A percentile compares a stretch with the other conserved stretches of the same genome.
Evolutionary conservation across 2,797 vertebrate genomes (phyloP).

Genomic region (Malurus leucopterus): DNA sequence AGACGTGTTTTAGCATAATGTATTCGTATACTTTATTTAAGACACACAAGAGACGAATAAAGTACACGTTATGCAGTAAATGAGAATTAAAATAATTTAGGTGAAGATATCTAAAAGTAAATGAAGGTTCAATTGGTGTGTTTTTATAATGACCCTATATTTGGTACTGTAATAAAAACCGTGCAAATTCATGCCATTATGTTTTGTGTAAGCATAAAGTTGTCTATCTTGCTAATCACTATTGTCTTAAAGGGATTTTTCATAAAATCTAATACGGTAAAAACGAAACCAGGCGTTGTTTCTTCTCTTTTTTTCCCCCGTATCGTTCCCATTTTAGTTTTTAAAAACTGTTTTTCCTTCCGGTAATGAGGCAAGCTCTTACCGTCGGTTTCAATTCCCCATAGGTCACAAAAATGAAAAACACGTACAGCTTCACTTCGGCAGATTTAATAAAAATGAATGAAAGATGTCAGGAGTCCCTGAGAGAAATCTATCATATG

Average conservation of each 20-base stretch:
- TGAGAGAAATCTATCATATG: conserved; percentile 97
- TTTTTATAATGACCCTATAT: neutral
- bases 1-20: neutral
- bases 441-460: conserved; percentile 96
- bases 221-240: neutral
- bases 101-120: neutral
- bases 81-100: neutral
- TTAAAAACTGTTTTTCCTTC: neutral
- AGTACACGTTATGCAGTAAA: neutral
- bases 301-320: neutral
- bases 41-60: neutral
- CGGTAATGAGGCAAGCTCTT: neutral
- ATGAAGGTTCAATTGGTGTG: neutral
- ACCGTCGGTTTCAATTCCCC: conserved; percentile 45
- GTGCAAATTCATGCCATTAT: neutral
- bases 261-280: neutral
- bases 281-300: neutral
- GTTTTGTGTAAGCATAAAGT: neutral
- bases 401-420: conserved; percentile 88
- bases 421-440: conserved; percentile 89
- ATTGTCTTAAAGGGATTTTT: neutral
- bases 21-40: neutral
- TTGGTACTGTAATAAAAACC: neutral
- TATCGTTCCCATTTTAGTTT: neutral
- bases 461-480: conserved; percentile 91